Evolutionary conservation across 2,888 invertebrate species (phyloP), one percentile per base, ranked within the genome.

Genomic region (Drosophila subquinaria): DNA sequence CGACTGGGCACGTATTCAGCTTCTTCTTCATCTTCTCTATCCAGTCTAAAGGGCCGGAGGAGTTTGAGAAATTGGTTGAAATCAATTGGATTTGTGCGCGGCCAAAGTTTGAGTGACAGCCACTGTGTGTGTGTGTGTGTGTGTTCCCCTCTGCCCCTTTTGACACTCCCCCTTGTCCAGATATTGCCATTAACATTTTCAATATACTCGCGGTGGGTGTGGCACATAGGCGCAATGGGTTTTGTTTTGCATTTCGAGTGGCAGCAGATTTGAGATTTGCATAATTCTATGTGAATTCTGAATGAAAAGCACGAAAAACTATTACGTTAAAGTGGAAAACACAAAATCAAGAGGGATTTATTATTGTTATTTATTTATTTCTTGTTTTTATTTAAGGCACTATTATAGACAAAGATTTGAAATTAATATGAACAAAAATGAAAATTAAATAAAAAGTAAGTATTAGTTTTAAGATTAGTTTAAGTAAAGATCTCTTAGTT

Each of bases 11-110:
- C 88, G 82, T 84, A 84, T 55, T 78, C 62, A 40, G 50, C 59
- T 57, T 4, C 55, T 60, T 8, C 48, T 43, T 6, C 30, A 5
- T 30, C 30, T 30, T 1, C 30, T 30, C 30, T 8, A 8, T n/a
- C 69, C 17, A 0, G 30, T 45, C 3, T 36, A 9, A 6, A 38
- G 35, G 27, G 68, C 64, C 30, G 45, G 60, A 60, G 65, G 65
- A 63, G 81, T 72, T 76, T 71, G 79, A 81, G 75, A 78, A 78
- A 83, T 81, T 80, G 81, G 87, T 81, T 78, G 76, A 87, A 85
- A 87, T 87, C 85, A 84, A 85, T 85, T 85, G 90, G 76, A 89
- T 90, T 90, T 85, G 85, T 61, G 69, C 57, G 59, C 69, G 56
- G 50, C 65, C 62, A 47, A 74, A 66, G 67, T 72, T 82, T 82